These are phyloP conservation scores for Rhorus exstirpatorius DNA, from an alignment of 2,888 invertebrate genomes.

Conservation along the genomic window DNA sequence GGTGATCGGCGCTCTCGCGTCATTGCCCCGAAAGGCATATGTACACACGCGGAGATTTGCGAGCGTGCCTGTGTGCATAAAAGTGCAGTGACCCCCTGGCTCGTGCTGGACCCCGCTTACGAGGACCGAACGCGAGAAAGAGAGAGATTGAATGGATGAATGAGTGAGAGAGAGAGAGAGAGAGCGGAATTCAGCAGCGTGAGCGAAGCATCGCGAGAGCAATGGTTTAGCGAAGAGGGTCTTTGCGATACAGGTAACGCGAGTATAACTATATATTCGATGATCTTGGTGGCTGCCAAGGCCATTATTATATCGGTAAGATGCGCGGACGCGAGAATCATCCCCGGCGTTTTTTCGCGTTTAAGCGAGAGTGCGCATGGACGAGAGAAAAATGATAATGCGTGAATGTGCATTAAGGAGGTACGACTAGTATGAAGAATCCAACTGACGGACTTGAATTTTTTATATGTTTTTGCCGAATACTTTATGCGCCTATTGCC, in stretches of 20 bases:
- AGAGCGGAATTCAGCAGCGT: slow-evolving; percentile 39
- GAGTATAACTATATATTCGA: slow-evolving; percentile 39
- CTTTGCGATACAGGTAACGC: slow-evolving; percentile 9
- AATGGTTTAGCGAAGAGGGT: slow-evolving; percentile 53
- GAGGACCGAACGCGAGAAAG: slow-evolving; percentile 19
- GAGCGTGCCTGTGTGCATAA: slow-evolving; percentile 71
- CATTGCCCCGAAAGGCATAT: slow-evolving; percentile 54
- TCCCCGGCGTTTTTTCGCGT: slow-evolving; percentile 34
- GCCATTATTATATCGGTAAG: slow-evolving; percentile 60
- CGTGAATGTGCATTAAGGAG: background rate
- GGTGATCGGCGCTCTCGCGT: slow-evolving; percentile 44
- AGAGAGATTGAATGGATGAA: slow-evolving; percentile 18
- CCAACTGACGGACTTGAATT: too few species aligned
- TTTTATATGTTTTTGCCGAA: too few species aligned
- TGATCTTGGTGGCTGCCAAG: slow-evolving; percentile 59
- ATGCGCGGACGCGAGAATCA: slow-evolving; percentile 55
- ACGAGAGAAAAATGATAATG: slow-evolving; percentile 1
- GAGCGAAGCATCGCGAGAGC: slow-evolving; percentile 59
- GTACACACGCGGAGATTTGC: slow-evolving; percentile 41
- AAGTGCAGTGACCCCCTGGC: slow-evolving; percentile 82
- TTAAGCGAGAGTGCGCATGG: background rate
- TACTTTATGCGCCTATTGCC: too few species aligned
- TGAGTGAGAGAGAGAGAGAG: slow-evolving; percentile 20
- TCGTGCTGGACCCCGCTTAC: slow-evolving; percentile 71
- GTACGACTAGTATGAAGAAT: background rate